phyloP scores from a whole-genome alignment of 2,797 vertebrate species.

The Dendrocincla tyrannina region DNA sequence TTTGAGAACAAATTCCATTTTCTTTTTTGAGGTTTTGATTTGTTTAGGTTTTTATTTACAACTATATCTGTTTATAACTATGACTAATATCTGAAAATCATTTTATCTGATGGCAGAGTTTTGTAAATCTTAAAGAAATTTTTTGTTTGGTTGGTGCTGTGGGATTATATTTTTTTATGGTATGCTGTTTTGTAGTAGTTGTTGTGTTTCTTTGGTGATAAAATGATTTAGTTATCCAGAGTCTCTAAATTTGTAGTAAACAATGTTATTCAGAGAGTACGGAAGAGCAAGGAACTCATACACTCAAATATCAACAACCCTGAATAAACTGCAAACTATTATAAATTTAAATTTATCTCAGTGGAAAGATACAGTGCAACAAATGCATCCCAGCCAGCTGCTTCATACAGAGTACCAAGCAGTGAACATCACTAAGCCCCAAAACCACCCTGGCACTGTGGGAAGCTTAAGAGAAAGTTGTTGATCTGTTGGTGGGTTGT shows the following conservation, averaged over 20 bases:
- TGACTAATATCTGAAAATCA: background rate
- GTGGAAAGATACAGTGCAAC: background rate
- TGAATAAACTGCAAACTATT: conserved; percentile 9
- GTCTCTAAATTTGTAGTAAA: background rate
- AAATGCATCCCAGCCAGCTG: background rate
- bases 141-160: background rate
- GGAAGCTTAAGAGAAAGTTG: background rate
- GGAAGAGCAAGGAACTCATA: background rate
- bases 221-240: background rate
- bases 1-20: background rate
- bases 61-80: background rate
- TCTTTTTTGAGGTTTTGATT: background rate
- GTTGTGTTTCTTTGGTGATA: background rate
- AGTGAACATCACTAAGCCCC: background rate
- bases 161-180: background rate
- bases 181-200: background rate
- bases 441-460: background rate
- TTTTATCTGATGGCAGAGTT: background rate
- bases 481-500: background rate
- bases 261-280: background rate
- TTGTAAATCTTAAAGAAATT: background rate
- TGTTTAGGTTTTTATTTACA: background rate
- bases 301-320: background rate
- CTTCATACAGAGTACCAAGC: background rate
- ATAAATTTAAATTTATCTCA: background rate